phyloP scores from a whole-genome alignment of 2,888 invertebrate species.

The Caenorhabditis parvicauda region DNA sequence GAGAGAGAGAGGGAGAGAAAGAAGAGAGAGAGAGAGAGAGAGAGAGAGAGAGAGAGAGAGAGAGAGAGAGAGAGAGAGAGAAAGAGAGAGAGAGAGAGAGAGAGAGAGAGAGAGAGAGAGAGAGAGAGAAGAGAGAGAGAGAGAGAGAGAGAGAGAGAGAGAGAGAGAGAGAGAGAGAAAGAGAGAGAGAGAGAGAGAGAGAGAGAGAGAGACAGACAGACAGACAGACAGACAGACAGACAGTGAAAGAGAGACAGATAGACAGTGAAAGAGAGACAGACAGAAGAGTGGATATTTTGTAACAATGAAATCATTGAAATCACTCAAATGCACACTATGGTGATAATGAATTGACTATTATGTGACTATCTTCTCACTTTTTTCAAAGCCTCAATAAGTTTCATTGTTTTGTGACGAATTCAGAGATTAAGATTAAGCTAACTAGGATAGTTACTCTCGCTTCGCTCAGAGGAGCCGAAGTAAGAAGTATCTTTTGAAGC shows the following conservation, averaged over 20 bases:
- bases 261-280: neutral
- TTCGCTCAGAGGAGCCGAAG: too few species aligned
- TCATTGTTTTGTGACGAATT: too few species aligned
- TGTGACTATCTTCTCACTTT: too few species aligned
- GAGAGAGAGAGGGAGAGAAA: slow-evolving; percentile 1
- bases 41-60: neutral
- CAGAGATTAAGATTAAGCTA: too few species aligned
- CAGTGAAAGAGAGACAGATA: neutral
- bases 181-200: neutral
- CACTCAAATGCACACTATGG: too few species aligned
- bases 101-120: slow-evolving; percentile 7
- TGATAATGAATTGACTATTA: too few species aligned
- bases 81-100: slow-evolving; percentile 7
- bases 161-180: slow-evolving; percentile 6
- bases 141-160: neutral
- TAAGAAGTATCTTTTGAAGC: too few species aligned
- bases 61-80: neutral
- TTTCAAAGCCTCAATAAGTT: too few species aligned
- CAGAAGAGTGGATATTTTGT: neutral
- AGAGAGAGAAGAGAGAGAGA: neutral
- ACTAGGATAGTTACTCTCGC: too few species aligned
- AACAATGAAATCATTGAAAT: too few species aligned
- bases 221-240: neutral
- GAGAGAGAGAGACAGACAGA: neutral
- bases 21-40: slow-evolving; percentile 2